Percentiles rank a stretch among this genome's conserved stretches.
Evolutionary conservation across 2,113 vertebrate genomes (phyloP).

Genomic region (Onychostruthus taczanowskii): DNA sequence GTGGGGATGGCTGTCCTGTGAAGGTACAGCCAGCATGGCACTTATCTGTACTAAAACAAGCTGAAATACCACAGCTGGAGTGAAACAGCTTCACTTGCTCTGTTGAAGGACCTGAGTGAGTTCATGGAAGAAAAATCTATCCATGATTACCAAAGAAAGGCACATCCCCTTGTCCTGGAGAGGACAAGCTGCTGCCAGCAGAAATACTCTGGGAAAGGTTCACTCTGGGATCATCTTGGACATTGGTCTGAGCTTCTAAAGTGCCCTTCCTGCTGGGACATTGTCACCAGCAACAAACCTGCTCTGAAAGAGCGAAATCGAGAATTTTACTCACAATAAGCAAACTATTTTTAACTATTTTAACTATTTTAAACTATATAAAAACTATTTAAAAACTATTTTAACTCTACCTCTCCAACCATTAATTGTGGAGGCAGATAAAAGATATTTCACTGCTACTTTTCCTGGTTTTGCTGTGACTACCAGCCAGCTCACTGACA

Average conservation of each 20-base stretch:
- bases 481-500: neutral
- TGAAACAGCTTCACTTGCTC: neutral
- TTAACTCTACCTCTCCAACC: neutral
- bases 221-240: neutral
- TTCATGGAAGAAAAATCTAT: neutral
- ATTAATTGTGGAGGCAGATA: neutral
- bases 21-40: neutral
- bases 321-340: neutral
- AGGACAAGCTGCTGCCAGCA: neutral
- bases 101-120: neutral
- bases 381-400: neutral
- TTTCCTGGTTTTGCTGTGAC: neutral
- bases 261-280: rapidly evolving
- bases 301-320: neutral
- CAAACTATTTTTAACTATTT: neutral
- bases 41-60: rapidly evolving
- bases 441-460: neutral
- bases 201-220: neutral
- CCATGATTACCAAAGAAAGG: neutral
- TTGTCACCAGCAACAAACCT: neutral
- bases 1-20: too few species aligned
- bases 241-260: neutral
- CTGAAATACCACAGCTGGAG: neutral
- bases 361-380: neutral
- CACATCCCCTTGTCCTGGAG: neutral